Evolutionary conservation across 2,888 invertebrate species (phyloP).

Genomic region (Drosophila robusta): DNA sequence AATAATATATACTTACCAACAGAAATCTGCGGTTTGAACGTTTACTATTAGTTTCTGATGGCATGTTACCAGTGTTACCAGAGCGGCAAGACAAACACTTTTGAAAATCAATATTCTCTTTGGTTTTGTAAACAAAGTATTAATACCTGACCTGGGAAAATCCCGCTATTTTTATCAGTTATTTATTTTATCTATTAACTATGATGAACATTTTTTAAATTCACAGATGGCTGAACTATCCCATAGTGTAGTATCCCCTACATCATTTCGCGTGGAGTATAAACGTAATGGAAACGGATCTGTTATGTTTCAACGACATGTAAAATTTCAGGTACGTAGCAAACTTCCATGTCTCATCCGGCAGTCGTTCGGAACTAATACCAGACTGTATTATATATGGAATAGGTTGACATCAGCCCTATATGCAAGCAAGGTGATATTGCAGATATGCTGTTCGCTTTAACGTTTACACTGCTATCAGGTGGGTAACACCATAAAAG

Average conservation of each 20-base stretch:
- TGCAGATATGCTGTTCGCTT: slow-evolving; percentile 93
- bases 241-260: slow-evolving; percentile 99
- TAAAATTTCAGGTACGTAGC: slow-evolving; percentile 92
- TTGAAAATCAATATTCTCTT: no score
- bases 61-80: no score
- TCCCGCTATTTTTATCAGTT: no score
- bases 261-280: slow-evolving; percentile 99
- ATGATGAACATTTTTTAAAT: background rate
- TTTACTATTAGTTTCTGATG: no score
- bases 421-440: slow-evolving; percentile 90
- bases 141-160: no score
- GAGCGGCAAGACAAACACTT: no score
- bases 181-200: background rate
- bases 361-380: background rate
- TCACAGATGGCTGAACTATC: slow-evolving; percentile 96
- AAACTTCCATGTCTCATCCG: background rate
- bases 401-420: slow-evolving; percentile 92
- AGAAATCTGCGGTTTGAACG: no score
- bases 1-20: no score
- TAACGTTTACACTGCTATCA: slow-evolving; percentile 97
- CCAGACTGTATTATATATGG: background rate
- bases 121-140: no score
- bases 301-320: slow-evolving; percentile 98
- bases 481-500: slow-evolving; percentile 86
- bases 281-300: slow-evolving; percentile 97